Conservation (phyloP, 2,797 vertebrate species). For the Selene dorsalis region DNA sequence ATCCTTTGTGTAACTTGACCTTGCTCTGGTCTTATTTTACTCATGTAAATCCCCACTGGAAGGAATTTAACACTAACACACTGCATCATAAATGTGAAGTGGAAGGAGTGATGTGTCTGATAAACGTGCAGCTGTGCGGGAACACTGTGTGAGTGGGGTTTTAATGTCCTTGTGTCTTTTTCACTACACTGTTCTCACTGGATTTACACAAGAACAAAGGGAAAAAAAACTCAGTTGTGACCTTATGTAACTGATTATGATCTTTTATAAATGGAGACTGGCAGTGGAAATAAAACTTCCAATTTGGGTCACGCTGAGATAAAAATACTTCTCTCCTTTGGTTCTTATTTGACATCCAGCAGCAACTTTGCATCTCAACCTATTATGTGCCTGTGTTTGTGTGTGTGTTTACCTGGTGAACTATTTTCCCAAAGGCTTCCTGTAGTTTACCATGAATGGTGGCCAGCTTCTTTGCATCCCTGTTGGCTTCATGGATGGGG, state of each 20-base stretch:
- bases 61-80: not conserved
- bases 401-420: slow-evolving; percentile 93
- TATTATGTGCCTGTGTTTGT: not conserved
- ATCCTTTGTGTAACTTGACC: not conserved
- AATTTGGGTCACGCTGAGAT: slow-evolving; percentile 7
- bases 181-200: not conserved
- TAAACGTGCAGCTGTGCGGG: not conserved
- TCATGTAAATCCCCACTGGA: not conserved
- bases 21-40: not conserved
- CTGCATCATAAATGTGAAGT: not conserved
- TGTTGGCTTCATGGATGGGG: slow-evolving; percentile 97
- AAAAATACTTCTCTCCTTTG: not conserved
- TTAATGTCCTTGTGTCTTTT: not conserved
- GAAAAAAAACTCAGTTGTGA: not conserved
- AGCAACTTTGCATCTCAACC: not conserved
- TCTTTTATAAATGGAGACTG: not conserved
- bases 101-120: not conserved
- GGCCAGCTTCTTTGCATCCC: slow-evolving; percentile 97
- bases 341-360: slow-evolving; percentile 17
- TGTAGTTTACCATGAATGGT: slow-evolving; percentile 99
- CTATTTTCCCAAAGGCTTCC: slow-evolving; percentile 99
- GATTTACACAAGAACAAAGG: slow-evolving; percentile 12
- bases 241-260: not conserved
- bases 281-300: not conserved
- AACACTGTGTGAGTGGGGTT: slow-evolving; percentile 7